Evolutionary conservation across 2,797 vertebrate genomes (phyloP), one percentile per base, ranked within the genome.

Genomic region (Anableps anableps): DNA sequence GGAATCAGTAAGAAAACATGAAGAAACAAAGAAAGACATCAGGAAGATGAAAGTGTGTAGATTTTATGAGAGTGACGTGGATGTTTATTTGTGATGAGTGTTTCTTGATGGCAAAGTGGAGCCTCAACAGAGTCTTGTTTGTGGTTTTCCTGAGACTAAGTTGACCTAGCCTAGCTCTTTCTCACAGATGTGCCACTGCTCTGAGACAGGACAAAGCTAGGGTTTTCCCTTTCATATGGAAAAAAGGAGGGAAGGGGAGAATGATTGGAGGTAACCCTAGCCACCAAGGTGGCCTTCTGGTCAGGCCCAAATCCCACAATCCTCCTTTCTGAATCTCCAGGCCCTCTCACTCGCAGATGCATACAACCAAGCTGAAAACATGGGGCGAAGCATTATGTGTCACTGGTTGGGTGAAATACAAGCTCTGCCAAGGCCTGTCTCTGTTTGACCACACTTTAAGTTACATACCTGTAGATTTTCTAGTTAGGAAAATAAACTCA

Each of bases 141-240:
- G 93, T 84, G 91, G 89, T 94, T 93, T 94, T 91, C 85, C 88
- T 91, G 93, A 95, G 93, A 94, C 89, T 90, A 83, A 83, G 89
- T 80, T 74, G 78, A 80, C 53, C 85, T 76, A 34, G 82, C 80
- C 88, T 87, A 87, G 82, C 79, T 86, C 83, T 77, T 84, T 74
- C 70, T 86, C 85, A 82, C 73, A 85, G 84, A 88, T 80, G 83
- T 79, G 81, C 80, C 60, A 45, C 80, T 77, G 74, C 82, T 88
- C 80, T 55, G 83, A 92, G 82, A 88, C 89, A 90, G 87, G 83
- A 85, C 7, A 91, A 82, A 92, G 89, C 82, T 84, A 79, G 89
- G 88, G 88, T 89, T 92, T 90, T 92, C 86, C 88, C 93, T 90
- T 92, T 88, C 89, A 88, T 88, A 88, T 90, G 90, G 90, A 90